Conservation (phyloP, 1,140 invertebrate genomes). For the Pogonomyrmex barbatus region DNA sequence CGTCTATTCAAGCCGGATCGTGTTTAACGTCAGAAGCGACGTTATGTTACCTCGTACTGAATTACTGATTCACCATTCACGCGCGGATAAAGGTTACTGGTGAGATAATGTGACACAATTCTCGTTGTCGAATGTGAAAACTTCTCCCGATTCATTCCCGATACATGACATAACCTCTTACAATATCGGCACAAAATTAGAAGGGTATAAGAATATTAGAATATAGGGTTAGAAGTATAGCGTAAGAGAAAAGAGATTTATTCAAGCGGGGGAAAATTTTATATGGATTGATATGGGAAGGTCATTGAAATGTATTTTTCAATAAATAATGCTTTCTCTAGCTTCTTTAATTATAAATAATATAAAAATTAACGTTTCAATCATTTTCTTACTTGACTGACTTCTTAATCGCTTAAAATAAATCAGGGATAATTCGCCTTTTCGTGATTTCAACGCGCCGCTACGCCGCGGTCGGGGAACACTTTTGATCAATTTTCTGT, state of each 20-base stretch:
- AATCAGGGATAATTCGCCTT: conserved; percentile 14
- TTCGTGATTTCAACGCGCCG: conserved; percentile 17
- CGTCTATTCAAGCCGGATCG: conserved; percentile 17
- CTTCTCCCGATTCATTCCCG: conserved; percentile 1
- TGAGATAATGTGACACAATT: conserved; percentile 5
- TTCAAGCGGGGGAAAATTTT: neutral
- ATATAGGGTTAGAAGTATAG: too few species aligned
- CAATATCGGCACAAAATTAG: neutral
- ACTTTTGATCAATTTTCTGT: conserved; percentile 62
- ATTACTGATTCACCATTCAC: conserved; percentile 28
- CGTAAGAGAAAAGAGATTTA: neutral
- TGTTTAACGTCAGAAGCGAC: conserved; percentile 39
- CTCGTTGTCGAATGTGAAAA: neutral
- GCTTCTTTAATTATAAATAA: neutral
- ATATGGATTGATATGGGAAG: neutral
- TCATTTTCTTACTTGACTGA: neutral
- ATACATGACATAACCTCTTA: neutral
- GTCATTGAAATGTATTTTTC: neutral
- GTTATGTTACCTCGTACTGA: conserved; percentile 15
- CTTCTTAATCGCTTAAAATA: neutral
- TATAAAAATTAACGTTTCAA: conserved; percentile 8
- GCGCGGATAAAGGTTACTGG: conserved; percentile 10
- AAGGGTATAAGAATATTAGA: too few species aligned
- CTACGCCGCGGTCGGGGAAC: neutral
- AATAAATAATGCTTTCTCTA: neutral